Evolutionary conservation across 1,140 invertebrate genomes (phyloP).

Genomic region (Triops cancriformis): DNA sequence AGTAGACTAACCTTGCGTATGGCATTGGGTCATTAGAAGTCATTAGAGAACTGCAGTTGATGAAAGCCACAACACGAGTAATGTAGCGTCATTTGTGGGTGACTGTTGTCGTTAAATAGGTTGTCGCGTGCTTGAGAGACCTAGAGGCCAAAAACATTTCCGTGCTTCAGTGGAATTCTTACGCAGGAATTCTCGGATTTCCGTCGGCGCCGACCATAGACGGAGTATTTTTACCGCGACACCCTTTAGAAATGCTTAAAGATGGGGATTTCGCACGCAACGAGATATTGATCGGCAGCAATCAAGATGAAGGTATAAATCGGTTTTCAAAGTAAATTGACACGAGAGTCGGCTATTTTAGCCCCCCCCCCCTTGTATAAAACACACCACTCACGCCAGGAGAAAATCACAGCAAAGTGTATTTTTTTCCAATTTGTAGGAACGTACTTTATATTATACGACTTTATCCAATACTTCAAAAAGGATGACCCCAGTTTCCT

Average conservation of each 20-base stretch:
- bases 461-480: constrained; percentile 81
- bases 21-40: too few relatives aligned
- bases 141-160: constrained; percentile 76
- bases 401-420: neutral
- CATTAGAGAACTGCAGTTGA: constrained; percentile 26
- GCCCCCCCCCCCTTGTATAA: too few relatives aligned
- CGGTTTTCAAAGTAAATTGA: neutral
- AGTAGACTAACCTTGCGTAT: too few relatives aligned
- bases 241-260: constrained; percentile 69
- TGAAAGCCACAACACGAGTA: constrained; percentile 38
- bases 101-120: neutral
- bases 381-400: too few relatives aligned
- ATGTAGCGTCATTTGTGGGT: neutral
- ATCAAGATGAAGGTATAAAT: constrained; percentile 73
- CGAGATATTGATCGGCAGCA: constrained; percentile 77
- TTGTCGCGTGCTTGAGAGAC: constrained; percentile 62
- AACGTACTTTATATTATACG: constrained; percentile 82
- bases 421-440: constrained; percentile 52
- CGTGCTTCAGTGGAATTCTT: constrained; percentile 82
- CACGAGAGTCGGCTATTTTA: neutral
- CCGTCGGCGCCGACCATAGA: constrained; percentile 81
- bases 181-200: constrained; percentile 76
- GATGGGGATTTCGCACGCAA: constrained; percentile 67
- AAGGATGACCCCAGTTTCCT: constrained; percentile 71
- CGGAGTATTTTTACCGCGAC: constrained; percentile 69